These are phyloP conservation scores for Zingel zingel DNA, from an alignment of 2,113 vertebrate genomes.

Conservation along the genomic window DNA sequence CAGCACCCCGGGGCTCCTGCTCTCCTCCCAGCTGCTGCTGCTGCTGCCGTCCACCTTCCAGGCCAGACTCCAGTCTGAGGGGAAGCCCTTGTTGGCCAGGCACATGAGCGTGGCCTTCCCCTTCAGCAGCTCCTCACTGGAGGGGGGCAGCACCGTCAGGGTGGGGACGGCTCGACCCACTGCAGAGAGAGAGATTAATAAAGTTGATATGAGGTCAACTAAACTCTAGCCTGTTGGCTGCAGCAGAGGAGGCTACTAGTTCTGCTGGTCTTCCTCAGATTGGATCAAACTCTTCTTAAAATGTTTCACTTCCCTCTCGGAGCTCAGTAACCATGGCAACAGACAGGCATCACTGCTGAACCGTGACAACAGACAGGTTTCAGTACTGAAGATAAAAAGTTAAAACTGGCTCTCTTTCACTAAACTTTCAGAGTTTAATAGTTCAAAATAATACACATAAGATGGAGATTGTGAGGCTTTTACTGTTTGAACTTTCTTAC, in stretches of 20 bases:
- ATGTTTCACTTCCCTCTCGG: background rate
- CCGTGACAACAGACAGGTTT: background rate
- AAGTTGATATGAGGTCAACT: too few species aligned
- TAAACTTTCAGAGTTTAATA: too few species aligned
- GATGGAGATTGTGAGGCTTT: too few species aligned
- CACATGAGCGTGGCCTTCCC: conserved; percentile 23
- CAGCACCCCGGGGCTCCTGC: conserved; percentile 27
- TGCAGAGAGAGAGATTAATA: too few species aligned
- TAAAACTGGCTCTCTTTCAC: too few species aligned
- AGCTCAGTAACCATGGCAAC: background rate
- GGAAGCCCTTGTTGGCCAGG: conserved; percentile 55
- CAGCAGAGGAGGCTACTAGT: too few species aligned
- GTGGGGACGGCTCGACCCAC: too few species aligned
- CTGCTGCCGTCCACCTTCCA: conserved; percentile 47
- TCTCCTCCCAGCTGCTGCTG: conserved; percentile 21
- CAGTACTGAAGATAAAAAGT: background rate
- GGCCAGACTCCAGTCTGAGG: conserved; percentile 57
- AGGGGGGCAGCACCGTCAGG: conserved; percentile 55
- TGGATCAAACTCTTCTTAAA: too few species aligned
- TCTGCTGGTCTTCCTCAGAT: too few species aligned
- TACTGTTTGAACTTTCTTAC: too few species aligned
- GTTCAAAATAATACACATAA: too few species aligned
- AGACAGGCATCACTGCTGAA: background rate
- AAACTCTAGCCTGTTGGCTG: too few species aligned
- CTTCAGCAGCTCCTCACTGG: conserved; percentile 20